Percentiles rank a stretch among this genome's conserved stretches.
Conservation (phyloP, 1,140 invertebrate genomes). For the Aphidius ervi region DNA sequence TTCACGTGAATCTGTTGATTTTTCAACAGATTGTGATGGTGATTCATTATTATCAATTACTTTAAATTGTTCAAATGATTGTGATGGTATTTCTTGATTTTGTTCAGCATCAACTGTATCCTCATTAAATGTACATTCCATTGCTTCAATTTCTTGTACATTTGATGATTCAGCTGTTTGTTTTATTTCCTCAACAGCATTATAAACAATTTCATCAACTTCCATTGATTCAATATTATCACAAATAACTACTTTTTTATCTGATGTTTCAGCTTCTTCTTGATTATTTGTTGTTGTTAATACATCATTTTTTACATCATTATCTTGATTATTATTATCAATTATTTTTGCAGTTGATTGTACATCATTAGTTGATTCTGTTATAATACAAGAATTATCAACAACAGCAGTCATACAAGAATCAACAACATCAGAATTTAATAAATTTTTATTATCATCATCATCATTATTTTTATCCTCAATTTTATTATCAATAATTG, state of each 20-base stretch:
- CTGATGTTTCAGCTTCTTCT: no score
- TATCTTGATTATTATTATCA: not conserved
- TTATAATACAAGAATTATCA: no score
- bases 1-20: constrained; percentile 39
- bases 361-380: no score
- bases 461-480: no score
- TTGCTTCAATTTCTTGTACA: constrained; percentile 25
- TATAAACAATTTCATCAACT: constrained; percentile 12
- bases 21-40: constrained; percentile 43
- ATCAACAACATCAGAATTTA: no score
- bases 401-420: no score
- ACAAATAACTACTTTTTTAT: no score
- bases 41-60: constrained; percentile 32
- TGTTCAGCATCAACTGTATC: not conserved
- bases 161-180: constrained; percentile 29
- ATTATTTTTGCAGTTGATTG: no score
- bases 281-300: no score
- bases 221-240: constrained; percentile 15
- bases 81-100: constrained; percentile 31
- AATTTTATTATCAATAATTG: no score
- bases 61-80: constrained; percentile 43
- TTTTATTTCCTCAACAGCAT: constrained; percentile 8
- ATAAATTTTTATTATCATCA: no score
- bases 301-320: not conserved
- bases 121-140: constrained; percentile 1